These are phyloP conservation scores for Lindbergichthys nudifrons DNA, from an alignment of 2,797 vertebrate genomes.

Conservation along the genomic window DNA sequence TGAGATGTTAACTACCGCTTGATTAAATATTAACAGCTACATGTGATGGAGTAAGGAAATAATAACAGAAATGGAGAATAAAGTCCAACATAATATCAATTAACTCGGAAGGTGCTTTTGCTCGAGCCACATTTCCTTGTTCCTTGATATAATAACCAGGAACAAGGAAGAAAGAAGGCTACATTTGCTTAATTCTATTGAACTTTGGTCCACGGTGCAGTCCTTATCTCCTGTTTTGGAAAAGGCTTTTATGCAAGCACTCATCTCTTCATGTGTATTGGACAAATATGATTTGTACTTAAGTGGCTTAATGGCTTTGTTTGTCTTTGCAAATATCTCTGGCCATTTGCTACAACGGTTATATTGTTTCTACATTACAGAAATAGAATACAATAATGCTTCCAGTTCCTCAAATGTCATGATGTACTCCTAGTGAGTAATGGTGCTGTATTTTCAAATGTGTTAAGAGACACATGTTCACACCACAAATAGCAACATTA, in stretches of 20 bases:
- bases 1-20: not conserved
- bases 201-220: not conserved
- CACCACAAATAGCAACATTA: not conserved
- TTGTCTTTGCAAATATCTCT: not conserved
- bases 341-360: not conserved
- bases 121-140: not conserved
- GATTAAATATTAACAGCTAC: conserved; percentile 1
- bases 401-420: not conserved
- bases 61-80: not conserved
- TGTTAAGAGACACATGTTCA: conserved; percentile 11
- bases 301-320: not conserved
- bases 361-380: not conserved
- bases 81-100: not conserved
- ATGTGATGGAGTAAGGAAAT: not conserved
- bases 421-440: not conserved
- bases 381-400: not conserved
- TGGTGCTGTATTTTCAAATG: not conserved
- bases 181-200: not conserved
- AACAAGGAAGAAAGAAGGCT: not conserved
- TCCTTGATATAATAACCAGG: not conserved
- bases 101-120: not conserved
- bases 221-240: not conserved
- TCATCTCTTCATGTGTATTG: not conserved
- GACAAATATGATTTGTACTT: too few species aligned
- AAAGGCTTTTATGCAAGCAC: not conserved